Conservation (phyloP, 2,888 invertebrate genomes). For the Liposcelis brunnea region DNA sequence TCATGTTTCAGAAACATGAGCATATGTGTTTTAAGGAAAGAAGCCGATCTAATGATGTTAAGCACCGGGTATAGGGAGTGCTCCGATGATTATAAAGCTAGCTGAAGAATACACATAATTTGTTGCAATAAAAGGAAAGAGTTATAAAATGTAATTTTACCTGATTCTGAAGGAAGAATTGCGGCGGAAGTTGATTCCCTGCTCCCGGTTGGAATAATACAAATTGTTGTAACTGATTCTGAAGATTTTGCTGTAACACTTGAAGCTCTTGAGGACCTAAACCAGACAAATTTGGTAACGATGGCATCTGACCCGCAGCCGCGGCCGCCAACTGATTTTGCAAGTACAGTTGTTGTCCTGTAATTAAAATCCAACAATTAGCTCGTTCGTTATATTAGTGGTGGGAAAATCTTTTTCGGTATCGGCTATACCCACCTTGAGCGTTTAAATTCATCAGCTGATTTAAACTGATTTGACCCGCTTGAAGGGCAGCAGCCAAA, state of each 20-base stretch:
- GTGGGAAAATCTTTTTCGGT: background rate
- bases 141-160: too few relatives aligned
- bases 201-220: slow-evolving; percentile 43
- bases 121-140: too few relatives aligned
- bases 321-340: slow-evolving; percentile 27
- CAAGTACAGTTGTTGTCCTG: slow-evolving; percentile 24
- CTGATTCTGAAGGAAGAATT: slow-evolving; percentile 62
- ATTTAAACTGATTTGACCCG: slow-evolving; percentile 28
- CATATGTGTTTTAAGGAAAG: too few relatives aligned
- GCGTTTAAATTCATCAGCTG: slow-evolving; percentile 21
- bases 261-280: slow-evolving; percentile 27
- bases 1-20: too few relatives aligned
- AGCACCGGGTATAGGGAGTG: too few relatives aligned
- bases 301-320: slow-evolving; percentile 22
- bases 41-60: too few relatives aligned
- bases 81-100: too few relatives aligned
- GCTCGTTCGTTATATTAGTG: background rate
- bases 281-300: slow-evolving; percentile 21
- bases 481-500: slow-evolving; percentile 28
- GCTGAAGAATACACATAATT: too few relatives aligned
- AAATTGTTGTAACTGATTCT: slow-evolving; percentile 44
- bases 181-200: slow-evolving; percentile 33
- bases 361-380: slow-evolving; percentile 12
- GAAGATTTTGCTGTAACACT: slow-evolving; percentile 37
- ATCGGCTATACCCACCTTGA: background rate